Evolutionary conservation across 2,797 vertebrate genomes (phyloP).

Genomic region (Eulemur mongoz): DNA sequence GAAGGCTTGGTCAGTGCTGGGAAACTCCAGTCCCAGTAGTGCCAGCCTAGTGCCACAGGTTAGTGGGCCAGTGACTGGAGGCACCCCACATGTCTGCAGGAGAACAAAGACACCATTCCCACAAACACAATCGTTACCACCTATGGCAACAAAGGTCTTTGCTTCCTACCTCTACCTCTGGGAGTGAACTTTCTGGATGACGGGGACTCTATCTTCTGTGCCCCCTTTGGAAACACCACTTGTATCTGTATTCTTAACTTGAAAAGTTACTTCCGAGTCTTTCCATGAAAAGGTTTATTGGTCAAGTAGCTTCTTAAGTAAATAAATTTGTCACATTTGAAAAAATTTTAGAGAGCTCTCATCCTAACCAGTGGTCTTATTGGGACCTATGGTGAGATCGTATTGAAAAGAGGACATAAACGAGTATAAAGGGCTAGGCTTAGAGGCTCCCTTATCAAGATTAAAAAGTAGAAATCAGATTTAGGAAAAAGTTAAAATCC

Average conservation of each 20-base stretch:
- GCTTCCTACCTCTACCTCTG: neutral
- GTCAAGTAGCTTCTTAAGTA: neutral
- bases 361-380: neutral
- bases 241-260: neutral
- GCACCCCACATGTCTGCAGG: neutral
- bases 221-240: neutral
- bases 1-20: neutral
- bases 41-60: neutral
- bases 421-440: neutral
- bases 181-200: neutral
- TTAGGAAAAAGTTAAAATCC: neutral
- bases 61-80: neutral
- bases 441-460: neutral
- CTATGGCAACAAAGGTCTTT: neutral
- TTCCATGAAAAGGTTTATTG: neutral
- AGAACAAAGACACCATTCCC: neutral
- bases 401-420: neutral
- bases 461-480: neutral
- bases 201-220: neutral
- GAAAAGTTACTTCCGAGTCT: neutral
- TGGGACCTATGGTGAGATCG: neutral
- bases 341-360: neutral
- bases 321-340: neutral
- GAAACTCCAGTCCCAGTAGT: neutral
- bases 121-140: neutral